Evolutionary conservation across 2,888 invertebrate genomes (phyloP).

Genomic region (Sicus ferrugineus): DNA sequence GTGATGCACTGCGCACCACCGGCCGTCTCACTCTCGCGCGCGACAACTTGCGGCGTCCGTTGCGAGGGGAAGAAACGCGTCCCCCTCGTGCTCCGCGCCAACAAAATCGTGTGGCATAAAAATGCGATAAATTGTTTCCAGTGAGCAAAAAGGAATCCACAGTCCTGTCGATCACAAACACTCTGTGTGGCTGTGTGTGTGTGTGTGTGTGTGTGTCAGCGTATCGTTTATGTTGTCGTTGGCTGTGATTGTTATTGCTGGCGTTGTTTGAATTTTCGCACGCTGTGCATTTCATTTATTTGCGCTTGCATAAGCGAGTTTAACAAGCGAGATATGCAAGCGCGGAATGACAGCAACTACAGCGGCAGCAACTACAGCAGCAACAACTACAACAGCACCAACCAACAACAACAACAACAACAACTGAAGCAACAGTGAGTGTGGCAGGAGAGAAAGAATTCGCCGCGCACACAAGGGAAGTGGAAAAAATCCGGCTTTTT

Average conservation of each 20-base stretch:
- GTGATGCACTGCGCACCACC: background rate
- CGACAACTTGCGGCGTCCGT: background rate
- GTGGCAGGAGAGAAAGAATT: background rate
- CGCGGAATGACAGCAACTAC: background rate
- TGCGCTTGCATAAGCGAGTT: slow-evolving; percentile 23
- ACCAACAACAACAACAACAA: slow-evolving; percentile 8
- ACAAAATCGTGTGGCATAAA: background rate
- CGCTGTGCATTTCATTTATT: slow-evolving; percentile 6
- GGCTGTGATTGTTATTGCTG: background rate
- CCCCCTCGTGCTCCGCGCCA: too few relatives aligned
- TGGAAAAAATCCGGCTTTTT: background rate
- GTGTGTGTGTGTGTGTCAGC: background rate
- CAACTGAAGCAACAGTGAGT: background rate
- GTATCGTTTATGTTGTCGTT: background rate
- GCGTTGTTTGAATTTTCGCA: background rate
- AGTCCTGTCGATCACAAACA: slow-evolving; percentile 21
- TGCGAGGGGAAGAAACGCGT: too few relatives aligned
- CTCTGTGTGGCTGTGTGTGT: background rate
- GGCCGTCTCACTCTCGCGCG: background rate
- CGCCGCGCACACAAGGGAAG: background rate
- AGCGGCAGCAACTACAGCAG: background rate
- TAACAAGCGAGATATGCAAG: slow-evolving; percentile 25
- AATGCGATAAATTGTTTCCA: slow-evolving; percentile 10
- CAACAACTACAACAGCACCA: too few relatives aligned
- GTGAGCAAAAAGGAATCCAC: slow-evolving; percentile 14